These are phyloP conservation scores for human DNA, from an alignment of 2,113 vertebrate genomes.

Conservation along the genomic window GRCh38 chr7:40176001-40176500, in stretches of 20 bases:
- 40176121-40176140: too few species aligned
- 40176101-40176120: too few species aligned
- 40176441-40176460: neutral
- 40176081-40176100: too few species aligned
- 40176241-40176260: neutral
- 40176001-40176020: neutral
- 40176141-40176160: too few species aligned
- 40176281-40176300: neutral
- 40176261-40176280: neutral
- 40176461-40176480: neutral
- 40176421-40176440: neutral
- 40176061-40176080: too few species aligned
- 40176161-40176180: too few species aligned
- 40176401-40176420: neutral
- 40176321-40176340: neutral
- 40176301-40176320: neutral
- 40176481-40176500: neutral
- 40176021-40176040: too few species aligned
- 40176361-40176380: neutral
- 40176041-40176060: too few species aligned
- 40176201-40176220: neutral
- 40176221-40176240: too few species aligned
- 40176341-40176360: neutral
- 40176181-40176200: neutral
- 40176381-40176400: neutral